phyloP scores from a whole-genome alignment of 2,797 vertebrate genomes.

The Decapterus maruadsi region DNA sequence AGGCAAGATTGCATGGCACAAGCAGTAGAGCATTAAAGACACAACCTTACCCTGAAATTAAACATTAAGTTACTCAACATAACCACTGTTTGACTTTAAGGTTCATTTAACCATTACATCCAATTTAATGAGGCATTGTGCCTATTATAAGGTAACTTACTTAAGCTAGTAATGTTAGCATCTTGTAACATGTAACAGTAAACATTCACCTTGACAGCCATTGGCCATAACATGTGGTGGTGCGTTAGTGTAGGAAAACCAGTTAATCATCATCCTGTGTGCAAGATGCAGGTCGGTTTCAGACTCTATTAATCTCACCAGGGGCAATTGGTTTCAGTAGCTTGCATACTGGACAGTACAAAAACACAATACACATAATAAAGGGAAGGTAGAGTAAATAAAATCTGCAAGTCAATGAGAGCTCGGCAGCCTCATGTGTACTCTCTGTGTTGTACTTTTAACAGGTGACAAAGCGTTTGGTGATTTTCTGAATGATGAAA shows the following conservation, averaged over 20 bases:
- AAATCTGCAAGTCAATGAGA: too few relatives aligned
- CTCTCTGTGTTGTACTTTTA: background rate
- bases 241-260: background rate
- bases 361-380: too few relatives aligned
- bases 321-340: too few relatives aligned
- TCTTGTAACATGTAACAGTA: background rate
- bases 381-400: too few relatives aligned
- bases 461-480: conserved; percentile 95
- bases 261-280: background rate
- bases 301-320: too few relatives aligned
- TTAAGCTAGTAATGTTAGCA: too few relatives aligned
- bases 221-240: background rate
- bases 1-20: background rate
- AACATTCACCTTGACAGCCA: conserved; percentile 45
- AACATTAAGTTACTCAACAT: background rate
- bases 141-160: background rate
- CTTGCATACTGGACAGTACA: too few relatives aligned
- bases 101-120: background rate
- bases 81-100: background rate
- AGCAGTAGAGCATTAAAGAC: background rate
- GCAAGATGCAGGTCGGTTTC: too few relatives aligned
- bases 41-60: background rate
- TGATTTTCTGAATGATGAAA: conserved; percentile 92
- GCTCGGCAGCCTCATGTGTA: background rate
- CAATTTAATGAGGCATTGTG: background rate